Evolutionary conservation across 2,888 invertebrate genomes (phyloP).

Genomic region (Calephelis perditalis): DNA sequence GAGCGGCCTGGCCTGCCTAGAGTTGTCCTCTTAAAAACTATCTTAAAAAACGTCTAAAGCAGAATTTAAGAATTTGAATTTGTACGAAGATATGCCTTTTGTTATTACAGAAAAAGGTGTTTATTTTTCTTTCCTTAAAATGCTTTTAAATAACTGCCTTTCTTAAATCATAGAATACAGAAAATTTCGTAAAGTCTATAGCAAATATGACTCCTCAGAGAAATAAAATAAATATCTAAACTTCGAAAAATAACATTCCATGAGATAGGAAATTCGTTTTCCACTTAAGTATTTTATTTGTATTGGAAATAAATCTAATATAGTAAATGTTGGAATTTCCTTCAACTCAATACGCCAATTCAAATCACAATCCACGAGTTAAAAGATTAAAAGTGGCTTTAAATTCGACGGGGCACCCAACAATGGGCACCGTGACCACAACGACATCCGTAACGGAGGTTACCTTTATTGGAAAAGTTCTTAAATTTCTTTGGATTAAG

Average conservation of each 20-base stretch:
- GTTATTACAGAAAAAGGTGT: too few species aligned
- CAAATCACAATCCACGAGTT: constrained; percentile 30
- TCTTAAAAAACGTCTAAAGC: too few species aligned
- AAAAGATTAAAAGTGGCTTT: constrained; percentile 37
- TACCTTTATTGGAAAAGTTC: constrained; percentile 74
- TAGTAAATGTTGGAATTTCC: constrained; percentile 18
- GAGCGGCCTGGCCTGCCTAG: too few species aligned
- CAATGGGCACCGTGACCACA: constrained; percentile 59
- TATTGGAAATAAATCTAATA: constrained; percentile 21
- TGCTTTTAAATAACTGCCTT: too few species aligned
- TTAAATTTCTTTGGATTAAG: constrained; percentile 32
- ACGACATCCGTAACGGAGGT: constrained; percentile 48
- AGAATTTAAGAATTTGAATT: too few species aligned
- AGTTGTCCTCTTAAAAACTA: too few species aligned
- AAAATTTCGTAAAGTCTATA: too few species aligned
- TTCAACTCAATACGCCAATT: constrained; percentile 26
- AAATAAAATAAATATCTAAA: too few species aligned
- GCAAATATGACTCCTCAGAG: too few species aligned
- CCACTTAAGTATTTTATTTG: background rate
- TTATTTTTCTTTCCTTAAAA: too few species aligned
- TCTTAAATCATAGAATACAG: too few species aligned
- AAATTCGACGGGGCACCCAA: constrained; percentile 42
- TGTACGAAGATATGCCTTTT: too few species aligned
- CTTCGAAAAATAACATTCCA: background rate
- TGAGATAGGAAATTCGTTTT: background rate